Evolutionary conservation across 2,797 vertebrate genomes (phyloP).

Genomic region (Hydrocynus forskahlii): DNA sequence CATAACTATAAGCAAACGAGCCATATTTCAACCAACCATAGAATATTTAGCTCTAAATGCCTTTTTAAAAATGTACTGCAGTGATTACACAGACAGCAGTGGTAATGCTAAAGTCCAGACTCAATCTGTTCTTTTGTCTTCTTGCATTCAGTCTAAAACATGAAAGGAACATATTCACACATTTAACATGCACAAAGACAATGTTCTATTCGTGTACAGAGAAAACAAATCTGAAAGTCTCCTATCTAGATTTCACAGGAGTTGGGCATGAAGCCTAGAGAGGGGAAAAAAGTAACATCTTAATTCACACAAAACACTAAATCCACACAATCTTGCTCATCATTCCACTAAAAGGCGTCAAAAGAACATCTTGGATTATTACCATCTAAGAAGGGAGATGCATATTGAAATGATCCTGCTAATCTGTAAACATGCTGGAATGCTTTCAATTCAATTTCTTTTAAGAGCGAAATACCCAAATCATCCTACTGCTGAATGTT

Average conservation of each 20-base stretch:
- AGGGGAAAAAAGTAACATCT: constrained; percentile 58
- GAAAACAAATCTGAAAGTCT: constrained; percentile 52
- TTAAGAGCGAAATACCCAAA: constrained; percentile 73
- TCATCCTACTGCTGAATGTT: constrained; percentile 74
- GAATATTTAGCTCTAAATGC: background rate
- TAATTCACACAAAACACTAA: constrained; percentile 61
- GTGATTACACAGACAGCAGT: background rate
- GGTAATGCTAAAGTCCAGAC: background rate
- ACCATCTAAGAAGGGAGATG: constrained; percentile 68
- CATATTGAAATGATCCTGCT: constrained; percentile 72
- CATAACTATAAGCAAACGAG: too few relatives aligned
- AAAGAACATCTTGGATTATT: constrained; percentile 80
- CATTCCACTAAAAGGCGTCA: constrained; percentile 70
- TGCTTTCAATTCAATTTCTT: constrained; percentile 67
- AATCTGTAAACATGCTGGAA: constrained; percentile 78
- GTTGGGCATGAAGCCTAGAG: constrained; percentile 51
- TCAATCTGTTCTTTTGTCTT: constrained; percentile 36
- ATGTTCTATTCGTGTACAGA: constrained; percentile 52
- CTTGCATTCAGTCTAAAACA: constrained; percentile 21
- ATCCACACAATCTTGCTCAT: constrained; percentile 72
- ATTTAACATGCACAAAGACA: constrained; percentile 34
- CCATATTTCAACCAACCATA: too few relatives aligned
- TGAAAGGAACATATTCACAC: constrained; percentile 23
- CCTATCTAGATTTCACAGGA: constrained; percentile 53
- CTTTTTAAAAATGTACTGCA: background rate